Percentiles rank a stretch among this genome's conserved stretches.
Conservation (phyloP, 1,140 invertebrate genomes). For the Glomeris maerens region DNA sequence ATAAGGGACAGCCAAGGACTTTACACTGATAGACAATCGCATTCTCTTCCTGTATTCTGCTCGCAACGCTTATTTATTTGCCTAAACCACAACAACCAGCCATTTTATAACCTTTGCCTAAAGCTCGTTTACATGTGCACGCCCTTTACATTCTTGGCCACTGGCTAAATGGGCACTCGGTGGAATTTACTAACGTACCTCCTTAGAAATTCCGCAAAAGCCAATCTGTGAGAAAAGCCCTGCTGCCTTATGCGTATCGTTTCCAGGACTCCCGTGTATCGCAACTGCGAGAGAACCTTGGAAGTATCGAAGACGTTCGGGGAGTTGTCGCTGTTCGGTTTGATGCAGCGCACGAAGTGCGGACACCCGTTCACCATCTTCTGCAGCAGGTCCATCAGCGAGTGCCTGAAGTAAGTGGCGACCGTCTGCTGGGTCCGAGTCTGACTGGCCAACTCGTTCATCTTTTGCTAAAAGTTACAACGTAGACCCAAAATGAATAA, state of each 20-base stretch:
- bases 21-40: too few species aligned
- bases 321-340: constrained; percentile 58
- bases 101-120: too few species aligned
- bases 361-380: constrained; percentile 64
- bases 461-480: neutral
- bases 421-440: constrained; percentile 69
- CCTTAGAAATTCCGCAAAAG: constrained; percentile 63
- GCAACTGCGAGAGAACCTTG: constrained; percentile 53
- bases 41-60: neutral
- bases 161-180: too few species aligned
- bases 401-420: constrained; percentile 68
- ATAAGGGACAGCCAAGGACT: too few species aligned
- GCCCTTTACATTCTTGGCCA: too few species aligned
- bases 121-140: too few species aligned
- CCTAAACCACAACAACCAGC: neutral
- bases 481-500: neutral
- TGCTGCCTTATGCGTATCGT: constrained; percentile 64
- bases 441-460: constrained; percentile 50
- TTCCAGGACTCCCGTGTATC: constrained; percentile 66
- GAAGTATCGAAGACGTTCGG: constrained; percentile 50
- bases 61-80: neutral
- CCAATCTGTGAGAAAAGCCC: constrained; percentile 63
- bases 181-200: constrained; percentile 38
- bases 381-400: constrained; percentile 66
- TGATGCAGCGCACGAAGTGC: constrained; percentile 70